phyloP scores from a whole-genome alignment of 2,797 vertebrate genomes.

The Tiaroga cobitis region DNA sequence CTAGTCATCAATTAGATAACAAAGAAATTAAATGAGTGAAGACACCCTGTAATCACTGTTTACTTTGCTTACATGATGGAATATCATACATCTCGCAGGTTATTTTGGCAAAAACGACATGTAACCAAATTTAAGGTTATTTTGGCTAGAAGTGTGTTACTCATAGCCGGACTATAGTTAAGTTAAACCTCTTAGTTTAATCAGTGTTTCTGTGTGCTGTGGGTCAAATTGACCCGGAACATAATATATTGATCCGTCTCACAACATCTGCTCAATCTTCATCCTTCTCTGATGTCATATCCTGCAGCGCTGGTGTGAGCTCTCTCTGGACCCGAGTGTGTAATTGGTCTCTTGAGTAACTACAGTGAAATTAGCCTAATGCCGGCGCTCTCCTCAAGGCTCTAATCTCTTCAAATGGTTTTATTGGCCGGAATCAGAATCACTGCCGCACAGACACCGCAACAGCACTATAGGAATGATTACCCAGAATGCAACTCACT shows the following conservation, averaged over 20 bases:
- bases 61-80: no score
- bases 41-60: no score
- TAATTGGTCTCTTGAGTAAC: background rate
- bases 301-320: background rate
- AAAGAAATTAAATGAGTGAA: no score
- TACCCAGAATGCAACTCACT: constrained; percentile 9
- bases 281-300: background rate
- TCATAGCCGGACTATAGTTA: no score
- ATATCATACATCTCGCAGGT: no score
- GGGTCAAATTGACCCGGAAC: background rate
- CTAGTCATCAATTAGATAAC: no score
- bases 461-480: background rate
- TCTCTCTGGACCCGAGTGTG: background rate
- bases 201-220: background rate
- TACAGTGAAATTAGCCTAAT: background rate
- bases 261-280: background rate
- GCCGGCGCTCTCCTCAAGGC: background rate
- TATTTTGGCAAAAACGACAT: no score
- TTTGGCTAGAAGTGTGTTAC: no score
- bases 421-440: background rate
- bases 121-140: no score
- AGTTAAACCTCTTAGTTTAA: no score
- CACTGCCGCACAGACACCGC: background rate
- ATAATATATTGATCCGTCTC: background rate
- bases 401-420: background rate